These are phyloP conservation scores for Smutsia temminckii DNA, from an alignment of 2,797 vertebrate species.

Conservation along the genomic window DNA sequence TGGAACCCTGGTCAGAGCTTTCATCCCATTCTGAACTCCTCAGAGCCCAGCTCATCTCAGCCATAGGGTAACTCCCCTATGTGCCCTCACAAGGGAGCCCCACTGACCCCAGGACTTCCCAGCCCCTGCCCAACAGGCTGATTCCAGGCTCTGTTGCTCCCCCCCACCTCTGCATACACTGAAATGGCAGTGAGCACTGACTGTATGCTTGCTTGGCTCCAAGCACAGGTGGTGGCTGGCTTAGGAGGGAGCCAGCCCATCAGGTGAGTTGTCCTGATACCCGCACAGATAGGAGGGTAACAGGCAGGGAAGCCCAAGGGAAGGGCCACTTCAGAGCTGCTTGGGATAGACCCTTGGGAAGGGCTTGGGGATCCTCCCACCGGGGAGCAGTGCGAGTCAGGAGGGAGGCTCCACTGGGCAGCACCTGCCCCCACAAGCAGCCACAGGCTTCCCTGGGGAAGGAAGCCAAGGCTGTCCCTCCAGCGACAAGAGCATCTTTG, in stretches of 20 bases:
- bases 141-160: background rate
- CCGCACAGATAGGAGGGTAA: no score
- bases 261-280: rapidly evolving
- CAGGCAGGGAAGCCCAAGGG: background rate
- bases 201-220: background rate
- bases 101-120: background rate
- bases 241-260: background rate
- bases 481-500: background rate
- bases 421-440: background rate
- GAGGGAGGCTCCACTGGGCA: background rate
- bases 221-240: background rate
- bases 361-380: background rate
- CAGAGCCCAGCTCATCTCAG: background rate
- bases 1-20: background rate
- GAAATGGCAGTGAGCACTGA: background rate
- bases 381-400: background rate
- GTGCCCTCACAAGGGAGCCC: no score
- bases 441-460: background rate
- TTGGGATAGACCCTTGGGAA: background rate
- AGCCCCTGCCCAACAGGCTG: background rate
- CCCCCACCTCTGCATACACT: no score
- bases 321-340: background rate
- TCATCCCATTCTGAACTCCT: background rate
- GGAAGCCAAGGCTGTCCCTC: background rate
- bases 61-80: background rate